phyloP scores from a whole-genome alignment of 2,113 vertebrate genomes.

The Misgurnus mizolepis region DNA sequence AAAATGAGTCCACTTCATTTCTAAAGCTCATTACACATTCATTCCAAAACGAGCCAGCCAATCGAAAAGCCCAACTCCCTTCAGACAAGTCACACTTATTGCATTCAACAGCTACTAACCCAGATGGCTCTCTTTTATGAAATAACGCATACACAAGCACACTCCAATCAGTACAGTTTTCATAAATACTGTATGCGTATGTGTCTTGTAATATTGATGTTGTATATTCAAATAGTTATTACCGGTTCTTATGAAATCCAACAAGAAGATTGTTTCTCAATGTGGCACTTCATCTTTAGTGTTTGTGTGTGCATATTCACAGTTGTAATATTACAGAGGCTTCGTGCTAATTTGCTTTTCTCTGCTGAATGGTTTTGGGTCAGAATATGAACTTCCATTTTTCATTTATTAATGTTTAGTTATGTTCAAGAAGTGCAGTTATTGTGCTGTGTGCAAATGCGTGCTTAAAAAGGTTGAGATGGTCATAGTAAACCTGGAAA shows the following conservation, averaged over 20 bases:
- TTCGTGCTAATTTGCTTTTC: too few relatives aligned
- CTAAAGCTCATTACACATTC: slow-evolving; percentile 16
- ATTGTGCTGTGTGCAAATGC: too few relatives aligned
- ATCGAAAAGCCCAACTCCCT: not conserved
- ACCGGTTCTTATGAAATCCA: not conserved
- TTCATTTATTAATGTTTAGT: not conserved
- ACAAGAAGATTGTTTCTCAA: not conserved
- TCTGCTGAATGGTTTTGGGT: not conserved
- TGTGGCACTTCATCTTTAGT: not conserved
- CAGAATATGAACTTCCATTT: not conserved
- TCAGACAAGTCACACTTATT: not conserved
- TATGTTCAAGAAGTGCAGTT: not conserved
- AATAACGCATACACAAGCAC: not conserved
- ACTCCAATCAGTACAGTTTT: not conserved
- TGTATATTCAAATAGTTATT: not conserved
- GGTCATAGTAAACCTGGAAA: too few relatives aligned
- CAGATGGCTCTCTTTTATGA: not conserved
- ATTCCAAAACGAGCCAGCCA: not conserved
- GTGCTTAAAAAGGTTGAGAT: not conserved
- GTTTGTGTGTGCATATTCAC: too few relatives aligned
- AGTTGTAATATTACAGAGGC: too few relatives aligned
- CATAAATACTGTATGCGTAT: not conserved
- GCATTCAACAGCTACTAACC: not conserved
- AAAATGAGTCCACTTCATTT: slow-evolving; percentile 14
- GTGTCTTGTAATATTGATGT: not conserved